Evolutionary conservation across 2,888 invertebrate genomes (phyloP).

Genomic region (Scotopteryx bipunctaria): DNA sequence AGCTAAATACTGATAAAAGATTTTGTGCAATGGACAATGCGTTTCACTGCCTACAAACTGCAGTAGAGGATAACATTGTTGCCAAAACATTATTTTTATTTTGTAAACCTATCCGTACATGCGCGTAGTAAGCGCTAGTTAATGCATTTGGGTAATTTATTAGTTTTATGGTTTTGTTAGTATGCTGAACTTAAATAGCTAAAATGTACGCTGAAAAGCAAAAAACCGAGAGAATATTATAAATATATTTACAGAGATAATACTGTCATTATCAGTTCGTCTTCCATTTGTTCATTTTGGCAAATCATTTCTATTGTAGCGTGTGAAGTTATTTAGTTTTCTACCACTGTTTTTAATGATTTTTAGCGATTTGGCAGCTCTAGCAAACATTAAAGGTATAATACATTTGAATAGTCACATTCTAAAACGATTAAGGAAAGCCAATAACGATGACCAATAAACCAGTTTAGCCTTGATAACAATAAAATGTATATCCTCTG

Average conservation of each 20-base stretch:
- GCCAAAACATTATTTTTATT: conserved; percentile 60
- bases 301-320: conserved; percentile 77
- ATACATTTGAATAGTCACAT: conserved; percentile 28
- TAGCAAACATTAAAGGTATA: conserved; percentile 25
- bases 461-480: conserved; percentile 68
- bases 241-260: conserved; percentile 46
- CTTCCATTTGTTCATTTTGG: conserved; percentile 78
- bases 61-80: conserved; percentile 58
- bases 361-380: conserved; percentile 46
- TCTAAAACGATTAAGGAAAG: conserved; percentile 41
- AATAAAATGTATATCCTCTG: conserved; percentile 73
- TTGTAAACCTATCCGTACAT: conserved; percentile 48
- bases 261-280: conserved; percentile 56
- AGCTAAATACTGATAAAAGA: conserved; percentile 58
- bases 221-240: conserved; percentile 48
- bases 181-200: conserved; percentile 60
- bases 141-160: conserved; percentile 81
- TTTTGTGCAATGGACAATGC: conserved; percentile 74
- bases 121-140: conserved; percentile 59
- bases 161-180: conserved; percentile 63
- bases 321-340: conserved; percentile 55
- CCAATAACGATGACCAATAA: conserved; percentile 65
- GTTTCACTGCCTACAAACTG: conserved; percentile 53
- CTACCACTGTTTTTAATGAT: conserved; percentile 55
- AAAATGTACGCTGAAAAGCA: conserved; percentile 53